Evolutionary conservation across 2,888 invertebrate species (phyloP).

Genomic region (Plusia festucae): DNA sequence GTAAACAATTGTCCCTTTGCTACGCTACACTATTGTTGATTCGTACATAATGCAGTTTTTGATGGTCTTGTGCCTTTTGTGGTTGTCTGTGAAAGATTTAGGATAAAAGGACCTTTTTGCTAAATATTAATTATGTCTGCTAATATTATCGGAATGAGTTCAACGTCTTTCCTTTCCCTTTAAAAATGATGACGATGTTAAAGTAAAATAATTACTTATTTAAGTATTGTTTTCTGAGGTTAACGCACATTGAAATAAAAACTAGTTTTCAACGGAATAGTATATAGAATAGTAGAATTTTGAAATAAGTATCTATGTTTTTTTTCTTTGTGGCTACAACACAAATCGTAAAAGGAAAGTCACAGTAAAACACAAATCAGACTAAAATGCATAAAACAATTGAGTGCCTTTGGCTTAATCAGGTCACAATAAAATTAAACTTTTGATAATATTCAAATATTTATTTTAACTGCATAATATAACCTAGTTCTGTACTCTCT

Average conservation of each 20-base stretch:
- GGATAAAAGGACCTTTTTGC: background rate
- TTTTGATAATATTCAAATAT: conserved; percentile 31
- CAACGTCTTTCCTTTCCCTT: background rate
- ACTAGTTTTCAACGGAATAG: too few species aligned
- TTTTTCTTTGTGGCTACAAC: too few species aligned
- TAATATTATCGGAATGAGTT: background rate
- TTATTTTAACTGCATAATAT: conserved; percentile 15
- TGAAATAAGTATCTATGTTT: too few species aligned
- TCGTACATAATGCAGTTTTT: background rate
- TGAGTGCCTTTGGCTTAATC: background rate
- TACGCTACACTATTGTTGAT: conserved; percentile 16
- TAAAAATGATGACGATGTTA: too few species aligned
- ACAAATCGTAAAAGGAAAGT: too few species aligned
- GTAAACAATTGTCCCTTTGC: conserved; percentile 40
- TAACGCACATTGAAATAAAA: too few species aligned
- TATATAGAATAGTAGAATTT: too few species aligned
- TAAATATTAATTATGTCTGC: background rate
- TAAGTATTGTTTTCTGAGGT: too few species aligned
- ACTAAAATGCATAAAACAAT: conserved; percentile 11
- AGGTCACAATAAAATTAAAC: conserved; percentile 15
- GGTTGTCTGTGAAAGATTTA: background rate
- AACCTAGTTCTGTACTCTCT: conserved; percentile 19
- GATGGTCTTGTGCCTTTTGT: background rate
- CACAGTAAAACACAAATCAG: too few species aligned
- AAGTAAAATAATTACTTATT: too few species aligned